These are phyloP conservation scores for Icerya purchasi DNA, from an alignment of 2,888 invertebrate genomes.

Conservation along the genomic window DNA sequence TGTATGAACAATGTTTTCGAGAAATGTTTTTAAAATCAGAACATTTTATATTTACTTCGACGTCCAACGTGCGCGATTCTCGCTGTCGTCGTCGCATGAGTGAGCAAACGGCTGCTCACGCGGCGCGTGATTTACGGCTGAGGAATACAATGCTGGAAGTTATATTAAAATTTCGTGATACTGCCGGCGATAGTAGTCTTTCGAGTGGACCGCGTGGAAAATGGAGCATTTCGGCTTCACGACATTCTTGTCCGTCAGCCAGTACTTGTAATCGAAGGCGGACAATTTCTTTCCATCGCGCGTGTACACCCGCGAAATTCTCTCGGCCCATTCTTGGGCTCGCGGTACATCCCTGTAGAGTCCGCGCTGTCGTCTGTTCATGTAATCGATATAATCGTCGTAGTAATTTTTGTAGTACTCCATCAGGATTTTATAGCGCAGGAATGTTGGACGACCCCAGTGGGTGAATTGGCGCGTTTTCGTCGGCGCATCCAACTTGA, in stretches of 20 bases:
- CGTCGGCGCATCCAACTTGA: slow-evolving; percentile 13
- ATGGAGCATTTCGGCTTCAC: slow-evolving; percentile 40
- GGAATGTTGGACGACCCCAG: slow-evolving; percentile 66
- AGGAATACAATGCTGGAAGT: too few relatives aligned
- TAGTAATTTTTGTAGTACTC: slow-evolving; percentile 70
- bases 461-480: slow-evolving; percentile 42
- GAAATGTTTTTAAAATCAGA: too few relatives aligned
- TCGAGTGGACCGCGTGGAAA: slow-evolving; percentile 51
- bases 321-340: slow-evolving; percentile 69
- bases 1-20: too few relatives aligned
- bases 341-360: slow-evolving; percentile 42
- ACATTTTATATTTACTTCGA: too few relatives aligned
- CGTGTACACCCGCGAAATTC: slow-evolving; percentile 47
- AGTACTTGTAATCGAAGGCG: slow-evolving; percentile 12
- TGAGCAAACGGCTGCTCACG: too few relatives aligned
- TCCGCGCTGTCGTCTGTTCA: slow-evolving; percentile 53
- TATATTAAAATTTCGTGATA: slow-evolving; percentile 25
- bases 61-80: too few relatives aligned
- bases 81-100: too few relatives aligned
- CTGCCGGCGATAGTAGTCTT: slow-evolving; percentile 50
- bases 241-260: slow-evolving; percentile 26
- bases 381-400: slow-evolving; percentile 60
- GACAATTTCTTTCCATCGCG: slow-evolving; percentile 13
- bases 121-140: too few relatives aligned
- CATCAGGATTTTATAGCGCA: slow-evolving; percentile 61